Percentiles rank a stretch among this genome's conserved stretches.
Evolutionary conservation across 92 coral and sea anemone genomes (phyloP).

Genomic region (Chrysogorgia sp.): DNA sequence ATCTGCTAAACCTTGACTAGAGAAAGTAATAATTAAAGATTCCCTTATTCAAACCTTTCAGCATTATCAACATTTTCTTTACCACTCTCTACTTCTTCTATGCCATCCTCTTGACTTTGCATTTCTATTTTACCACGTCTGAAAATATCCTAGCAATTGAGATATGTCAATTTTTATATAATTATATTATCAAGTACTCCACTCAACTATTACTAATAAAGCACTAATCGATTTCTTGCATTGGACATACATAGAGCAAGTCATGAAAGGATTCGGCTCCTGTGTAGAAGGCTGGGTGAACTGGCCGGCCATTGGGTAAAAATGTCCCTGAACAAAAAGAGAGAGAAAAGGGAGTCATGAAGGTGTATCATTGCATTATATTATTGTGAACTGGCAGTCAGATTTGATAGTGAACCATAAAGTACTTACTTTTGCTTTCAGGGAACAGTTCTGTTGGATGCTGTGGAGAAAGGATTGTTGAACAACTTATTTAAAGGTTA

Average conservation of each 20-base stretch:
- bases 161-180: too few species aligned
- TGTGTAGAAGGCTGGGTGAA: slow-evolving; percentile 83
- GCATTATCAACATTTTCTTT: not conserved
- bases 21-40: not conserved
- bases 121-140: not conserved
- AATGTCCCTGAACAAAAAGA: slow-evolving; percentile 50
- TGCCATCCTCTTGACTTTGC: not conserved
- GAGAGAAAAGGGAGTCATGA: not conserved
- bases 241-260: slow-evolving; percentile 76
- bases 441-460: slow-evolving; percentile 38
- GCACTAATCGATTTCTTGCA: too few species aligned
- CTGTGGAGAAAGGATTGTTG: not conserved
- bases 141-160: slow-evolving; percentile 8
- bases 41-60: slow-evolving; percentile 1
- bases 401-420: not conserved
- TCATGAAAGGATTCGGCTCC: slow-evolving; percentile 86
- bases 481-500: too few species aligned
- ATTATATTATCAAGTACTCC: too few species aligned
- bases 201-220: too few species aligned
- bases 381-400: too few species aligned
- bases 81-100: not conserved
- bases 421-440: slow-evolving; percentile 44
- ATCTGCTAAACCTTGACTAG: too few species aligned
- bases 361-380: too few species aligned
- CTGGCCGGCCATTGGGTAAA: slow-evolving; percentile 77